These are phyloP conservation scores for Spodoptera frugiperda DNA, from an alignment of 1,140 invertebrate genomes.

Conservation along the genomic window DNA sequence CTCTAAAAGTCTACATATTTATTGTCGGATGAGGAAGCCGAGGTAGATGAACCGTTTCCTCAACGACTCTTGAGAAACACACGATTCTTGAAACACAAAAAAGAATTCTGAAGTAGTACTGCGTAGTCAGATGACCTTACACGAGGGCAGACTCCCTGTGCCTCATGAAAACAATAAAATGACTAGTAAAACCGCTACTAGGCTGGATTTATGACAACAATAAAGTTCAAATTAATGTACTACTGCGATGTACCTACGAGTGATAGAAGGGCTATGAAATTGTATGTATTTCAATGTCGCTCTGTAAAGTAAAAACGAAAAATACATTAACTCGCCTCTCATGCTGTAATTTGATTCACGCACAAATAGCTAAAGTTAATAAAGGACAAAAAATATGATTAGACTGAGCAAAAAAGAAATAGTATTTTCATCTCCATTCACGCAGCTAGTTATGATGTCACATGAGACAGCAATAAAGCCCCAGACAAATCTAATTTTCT, in stretches of 20 bases:
- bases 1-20: not conserved
- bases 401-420: not conserved
- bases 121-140: constrained; percentile 16
- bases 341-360: not conserved
- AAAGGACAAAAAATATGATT: not conserved
- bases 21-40: constrained; percentile 1
- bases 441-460: not conserved
- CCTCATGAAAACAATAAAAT: constrained; percentile 53
- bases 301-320: too few species aligned
- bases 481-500: constrained; percentile 3
- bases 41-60: constrained; percentile 16
- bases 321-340: too few species aligned
- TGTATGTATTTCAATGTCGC: too few species aligned
- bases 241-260: constrained; percentile 28
- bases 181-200: constrained; percentile 56
- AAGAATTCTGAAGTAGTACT: constrained; percentile 6
- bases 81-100: not conserved
- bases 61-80: not conserved
- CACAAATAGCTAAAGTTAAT: not conserved
- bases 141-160: constrained; percentile 46
- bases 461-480: not conserved
- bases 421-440: not conserved
- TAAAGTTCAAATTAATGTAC: constrained; percentile 60
- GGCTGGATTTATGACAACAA: constrained; percentile 54
- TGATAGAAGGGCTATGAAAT: constrained; percentile 22